These are phyloP conservation scores for Microplitis demolitor DNA, from an alignment of 1,140 invertebrate genomes.

Conservation along the genomic window DNA sequence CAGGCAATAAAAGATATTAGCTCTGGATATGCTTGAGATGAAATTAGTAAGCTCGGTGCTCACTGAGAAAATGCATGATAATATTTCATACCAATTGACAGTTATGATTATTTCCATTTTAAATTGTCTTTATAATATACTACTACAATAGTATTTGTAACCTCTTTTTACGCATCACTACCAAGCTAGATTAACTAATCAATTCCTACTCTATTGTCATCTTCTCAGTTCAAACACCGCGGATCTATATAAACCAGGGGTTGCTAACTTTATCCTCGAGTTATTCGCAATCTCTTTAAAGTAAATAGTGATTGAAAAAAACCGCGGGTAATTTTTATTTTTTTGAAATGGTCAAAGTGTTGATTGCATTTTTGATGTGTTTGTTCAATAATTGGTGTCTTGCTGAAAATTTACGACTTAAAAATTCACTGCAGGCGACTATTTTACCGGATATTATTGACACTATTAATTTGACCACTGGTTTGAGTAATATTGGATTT, in stretches of 20 bases:
- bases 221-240: constrained; percentile 31
- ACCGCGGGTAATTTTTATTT: background rate
- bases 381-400: background rate
- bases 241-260: constrained; percentile 52
- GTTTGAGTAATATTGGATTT: constrained; percentile 38
- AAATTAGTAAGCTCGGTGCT: background rate
- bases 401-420: background rate
- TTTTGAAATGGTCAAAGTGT: background rate
- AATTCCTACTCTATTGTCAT: constrained; percentile 37
- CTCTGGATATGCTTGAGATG: constrained; percentile 3
- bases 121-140: background rate
- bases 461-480: background rate
- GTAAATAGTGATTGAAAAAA: background rate
- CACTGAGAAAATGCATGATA: background rate
- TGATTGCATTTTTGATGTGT: background rate
- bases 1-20: background rate
- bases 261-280: constrained; percentile 2
- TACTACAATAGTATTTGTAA: background rate
- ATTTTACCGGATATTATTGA: too few relatives aligned
- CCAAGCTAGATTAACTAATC: constrained; percentile 45
- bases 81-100: background rate
- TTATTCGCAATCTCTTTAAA: background rate
- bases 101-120: background rate
- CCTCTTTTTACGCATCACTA: constrained; percentile 53
- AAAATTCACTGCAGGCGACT: too few relatives aligned